Conservation (phyloP, 2,797 vertebrate genomes). For the Morelia viridis region DNA sequence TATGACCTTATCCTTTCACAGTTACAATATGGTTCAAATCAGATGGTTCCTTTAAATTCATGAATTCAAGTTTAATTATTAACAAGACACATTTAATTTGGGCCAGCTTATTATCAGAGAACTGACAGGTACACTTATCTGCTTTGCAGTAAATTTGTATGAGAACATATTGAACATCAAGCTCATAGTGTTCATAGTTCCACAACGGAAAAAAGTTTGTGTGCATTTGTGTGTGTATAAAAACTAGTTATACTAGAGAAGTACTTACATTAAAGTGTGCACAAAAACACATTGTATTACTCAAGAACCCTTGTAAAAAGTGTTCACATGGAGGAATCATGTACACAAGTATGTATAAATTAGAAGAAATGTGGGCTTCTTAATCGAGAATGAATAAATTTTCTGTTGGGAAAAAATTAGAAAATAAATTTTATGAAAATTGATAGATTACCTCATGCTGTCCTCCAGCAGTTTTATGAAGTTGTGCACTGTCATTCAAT, state of each 20-base stretch:
- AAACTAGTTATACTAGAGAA: background rate
- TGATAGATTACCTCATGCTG: background rate
- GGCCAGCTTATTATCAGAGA: background rate
- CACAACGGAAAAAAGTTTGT: background rate
- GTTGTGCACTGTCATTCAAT: background rate
- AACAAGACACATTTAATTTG: background rate
- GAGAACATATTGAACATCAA: background rate
- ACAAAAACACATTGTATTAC: background rate
- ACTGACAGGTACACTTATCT: background rate
- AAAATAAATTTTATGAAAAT: background rate
- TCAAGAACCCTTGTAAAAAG: background rate
- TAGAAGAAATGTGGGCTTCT: background rate
- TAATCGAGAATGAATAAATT: background rate
- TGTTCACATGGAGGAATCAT: no score
- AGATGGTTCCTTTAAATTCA: slow-evolving; percentile 17
- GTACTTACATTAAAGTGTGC: background rate
- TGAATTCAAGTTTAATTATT: background rate
- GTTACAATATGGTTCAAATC: background rate
- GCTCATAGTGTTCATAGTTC: background rate
- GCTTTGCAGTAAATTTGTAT: background rate
- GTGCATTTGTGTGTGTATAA: background rate
- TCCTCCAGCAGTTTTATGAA: background rate
- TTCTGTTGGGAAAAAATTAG: background rate
- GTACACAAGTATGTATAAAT: background rate
- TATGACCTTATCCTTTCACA: background rate